Percentiles rank a stretch among this genome's conserved stretches.
These are phyloP conservation scores for Helicoverpa zea DNA, from an alignment of 1,140 invertebrate genomes.

Conservation along the genomic window DNA sequence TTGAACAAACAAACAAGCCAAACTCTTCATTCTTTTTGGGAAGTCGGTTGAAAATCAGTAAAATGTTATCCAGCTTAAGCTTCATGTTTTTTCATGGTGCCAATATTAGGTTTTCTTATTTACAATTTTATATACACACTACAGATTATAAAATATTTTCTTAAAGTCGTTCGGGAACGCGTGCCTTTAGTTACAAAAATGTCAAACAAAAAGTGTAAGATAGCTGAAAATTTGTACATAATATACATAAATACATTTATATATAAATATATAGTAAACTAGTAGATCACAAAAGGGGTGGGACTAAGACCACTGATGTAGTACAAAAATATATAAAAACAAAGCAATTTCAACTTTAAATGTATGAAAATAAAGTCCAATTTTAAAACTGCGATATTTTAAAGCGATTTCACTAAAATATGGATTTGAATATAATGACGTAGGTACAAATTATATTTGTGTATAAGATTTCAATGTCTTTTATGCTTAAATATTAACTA, in stretches of 20 bases:
- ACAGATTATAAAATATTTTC: background rate
- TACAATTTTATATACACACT: conserved; percentile 29
- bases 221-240: conserved; percentile 13
- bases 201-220: background rate
- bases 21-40: too few relatives aligned
- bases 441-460: too few relatives aligned
- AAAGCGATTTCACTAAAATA: too few relatives aligned
- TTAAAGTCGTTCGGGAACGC: background rate
- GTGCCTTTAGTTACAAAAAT: background rate
- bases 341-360: too few relatives aligned
- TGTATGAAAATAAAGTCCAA: too few relatives aligned
- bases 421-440: too few relatives aligned
- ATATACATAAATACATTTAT: background rate
- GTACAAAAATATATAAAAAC: background rate
- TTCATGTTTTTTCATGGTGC: background rate
- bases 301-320: background rate
- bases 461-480: too few relatives aligned
- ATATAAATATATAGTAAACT: background rate
- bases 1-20: too few relatives aligned
- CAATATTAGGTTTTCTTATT: background rate
- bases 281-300: background rate
- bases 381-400: too few relatives aligned
- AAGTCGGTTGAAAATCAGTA: background rate
- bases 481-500: too few relatives aligned
- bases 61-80: background rate